Evolutionary conservation across 1,140 invertebrate species (phyloP).

Genomic region (Bombus pyrosoma): DNA sequence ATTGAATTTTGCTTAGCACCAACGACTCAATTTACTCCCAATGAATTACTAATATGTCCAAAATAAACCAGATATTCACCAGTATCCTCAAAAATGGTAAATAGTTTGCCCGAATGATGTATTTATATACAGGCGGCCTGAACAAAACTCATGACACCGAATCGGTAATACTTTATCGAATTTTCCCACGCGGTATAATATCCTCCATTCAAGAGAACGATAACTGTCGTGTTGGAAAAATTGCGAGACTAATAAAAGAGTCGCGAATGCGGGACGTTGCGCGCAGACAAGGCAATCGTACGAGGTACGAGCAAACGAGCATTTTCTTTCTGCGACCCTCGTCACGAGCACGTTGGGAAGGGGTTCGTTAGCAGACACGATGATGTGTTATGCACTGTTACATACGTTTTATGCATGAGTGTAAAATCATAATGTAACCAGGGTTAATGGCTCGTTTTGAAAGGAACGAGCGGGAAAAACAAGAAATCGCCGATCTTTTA

Average conservation of each 20-base stretch:
- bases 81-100: too few relatives aligned
- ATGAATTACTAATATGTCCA: too few relatives aligned
- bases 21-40: too few relatives aligned
- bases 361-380: constrained; percentile 58
- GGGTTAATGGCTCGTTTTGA: constrained; percentile 25
- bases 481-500: constrained; percentile 22
- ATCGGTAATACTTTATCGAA: background rate
- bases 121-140: too few relatives aligned
- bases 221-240: constrained; percentile 4
- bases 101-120: too few relatives aligned
- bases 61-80: too few relatives aligned
- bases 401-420: constrained; percentile 45
- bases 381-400: constrained; percentile 28
- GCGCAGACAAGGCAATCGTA: constrained; percentile 47
- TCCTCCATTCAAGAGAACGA: background rate
- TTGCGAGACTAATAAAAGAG: constrained; percentile 24
- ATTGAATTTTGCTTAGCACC: too few relatives aligned
- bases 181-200: background rate
- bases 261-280: constrained; percentile 1
- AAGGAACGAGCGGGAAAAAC: background rate
- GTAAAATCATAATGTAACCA: constrained; percentile 23
- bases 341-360: constrained; percentile 53
- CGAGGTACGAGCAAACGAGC: constrained; percentile 48
- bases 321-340: constrained; percentile 52
- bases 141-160: too few relatives aligned